Evolutionary conservation across 1,140 invertebrate species (phyloP).

Genomic region (Cyphomyrmex costatus): DNA sequence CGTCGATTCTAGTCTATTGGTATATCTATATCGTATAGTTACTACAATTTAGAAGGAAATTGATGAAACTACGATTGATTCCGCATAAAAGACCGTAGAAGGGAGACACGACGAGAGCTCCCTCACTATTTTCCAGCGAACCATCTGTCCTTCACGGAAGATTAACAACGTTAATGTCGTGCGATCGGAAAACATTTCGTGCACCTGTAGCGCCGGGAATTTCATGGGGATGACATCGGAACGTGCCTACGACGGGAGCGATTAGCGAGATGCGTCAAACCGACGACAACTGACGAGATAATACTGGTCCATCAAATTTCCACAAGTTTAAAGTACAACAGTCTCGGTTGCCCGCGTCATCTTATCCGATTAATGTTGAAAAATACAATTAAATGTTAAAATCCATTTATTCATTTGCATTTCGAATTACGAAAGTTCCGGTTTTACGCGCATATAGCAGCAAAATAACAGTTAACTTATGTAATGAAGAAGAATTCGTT

Average conservation of each 20-base stretch:
- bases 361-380: constrained; percentile 27
- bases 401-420: not conserved
- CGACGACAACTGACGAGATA: not conserved
- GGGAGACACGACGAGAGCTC: not conserved
- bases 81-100: not conserved
- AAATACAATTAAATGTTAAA: constrained; percentile 14
- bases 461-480: no score
- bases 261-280: not conserved
- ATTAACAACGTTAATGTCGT: constrained; percentile 33
- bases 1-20: not conserved
- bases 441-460: not conserved
- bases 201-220: constrained; percentile 30
- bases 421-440: not conserved
- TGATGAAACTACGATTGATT: constrained; percentile 1
- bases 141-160: constrained; percentile 19
- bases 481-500: not conserved
- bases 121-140: not conserved
- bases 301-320: not conserved
- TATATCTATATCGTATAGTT: not conserved
- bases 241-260: not conserved
- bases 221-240: not conserved
- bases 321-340: not conserved
- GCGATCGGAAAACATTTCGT: constrained; percentile 37
- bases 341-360: not conserved
- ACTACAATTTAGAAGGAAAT: constrained; percentile 16